A percentile compares a stretch with the other conserved stretches of the same genome.
phyloP scores from a whole-genome alignment of 1,140 invertebrate species.

The Physella acuta region DNA sequence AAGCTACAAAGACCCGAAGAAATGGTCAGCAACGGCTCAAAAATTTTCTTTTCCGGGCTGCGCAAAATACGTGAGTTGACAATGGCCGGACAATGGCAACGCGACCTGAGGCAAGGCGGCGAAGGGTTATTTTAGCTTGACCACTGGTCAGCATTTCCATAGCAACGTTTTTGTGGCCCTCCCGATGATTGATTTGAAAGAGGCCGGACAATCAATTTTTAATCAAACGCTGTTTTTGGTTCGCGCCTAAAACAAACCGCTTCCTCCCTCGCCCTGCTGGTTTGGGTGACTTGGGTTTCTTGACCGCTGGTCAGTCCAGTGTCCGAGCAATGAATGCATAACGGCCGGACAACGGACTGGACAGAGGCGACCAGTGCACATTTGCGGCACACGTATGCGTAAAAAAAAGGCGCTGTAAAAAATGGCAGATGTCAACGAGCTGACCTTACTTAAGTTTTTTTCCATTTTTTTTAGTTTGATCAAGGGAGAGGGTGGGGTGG shows the following conservation, averaged over 20 bases:
- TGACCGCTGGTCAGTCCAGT: too few species aligned
- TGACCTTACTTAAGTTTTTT: too few species aligned
- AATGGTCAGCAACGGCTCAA: not conserved
- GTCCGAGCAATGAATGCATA: too few species aligned
- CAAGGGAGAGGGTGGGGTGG: too few species aligned
- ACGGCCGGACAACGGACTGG: too few species aligned
- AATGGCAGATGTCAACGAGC: too few species aligned
- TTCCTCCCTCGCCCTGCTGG: too few species aligned
- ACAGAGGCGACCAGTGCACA: too few species aligned
- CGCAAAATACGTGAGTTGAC: slow-evolving; percentile 16
- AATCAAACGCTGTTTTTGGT: slow-evolving; percentile 7
- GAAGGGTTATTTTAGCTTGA: slow-evolving; percentile 17
- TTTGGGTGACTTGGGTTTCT: too few species aligned
- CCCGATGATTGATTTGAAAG: slow-evolving; percentile 13
- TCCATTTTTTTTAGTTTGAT: too few species aligned
- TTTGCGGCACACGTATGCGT: too few species aligned
- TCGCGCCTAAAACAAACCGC: not conserved
- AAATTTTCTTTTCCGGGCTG: not conserved
- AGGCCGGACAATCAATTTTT: not conserved
- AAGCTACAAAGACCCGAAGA: slow-evolving; percentile 5
- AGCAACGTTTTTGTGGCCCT: slow-evolving; percentile 4
- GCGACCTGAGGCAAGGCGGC: not conserved
- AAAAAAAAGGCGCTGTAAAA: too few species aligned
- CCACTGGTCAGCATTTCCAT: slow-evolving; percentile 18
- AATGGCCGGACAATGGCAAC: slow-evolving; percentile 1